Base-by-base conservation (phyloP, 2,888 invertebrate genomes). In the Orgyia antiqua region DNA sequence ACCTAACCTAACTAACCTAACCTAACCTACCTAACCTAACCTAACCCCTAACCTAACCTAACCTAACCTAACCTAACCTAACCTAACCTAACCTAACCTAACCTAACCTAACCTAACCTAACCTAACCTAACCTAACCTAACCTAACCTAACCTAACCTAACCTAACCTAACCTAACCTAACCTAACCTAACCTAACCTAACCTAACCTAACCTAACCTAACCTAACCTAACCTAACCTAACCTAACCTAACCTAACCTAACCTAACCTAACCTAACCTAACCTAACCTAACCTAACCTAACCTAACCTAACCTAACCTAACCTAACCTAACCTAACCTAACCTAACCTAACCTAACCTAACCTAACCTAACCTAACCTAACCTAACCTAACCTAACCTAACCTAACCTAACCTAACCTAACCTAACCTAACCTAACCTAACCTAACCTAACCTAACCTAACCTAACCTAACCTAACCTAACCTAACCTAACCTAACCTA, bases 21-120 rank as follows among this genome's bases (percentile, higher is more conserved):
- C 45, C 44, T 41, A 44, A 41, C 44, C 44, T 39, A 42, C 42
- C 42, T 42, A 37, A 39, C 34, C 36, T 34, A 33, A 42, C 36
- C 41, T 36, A 37, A 41, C 36, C n/a, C 41, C 38, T 35, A 38
- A 42, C 42, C 35, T 34, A 38, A 35, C 34, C 26, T 29, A 35
- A 34, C 33, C 31, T 31, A 31, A 31, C 31, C 31, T 31, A 31
- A 31, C 31, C 31, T 42, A 42, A 39, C 39, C 36, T 36, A 39
- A 44, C 44, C 42, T 42, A 39, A 42, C 34, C 37, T 37, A 39
- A 39, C 39, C 39, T 39, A 43, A 37, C 39, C 39, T 36, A 42
- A 43, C 42, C 42, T 43, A 43, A 37, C 41, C 31, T 34, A 42
- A 28, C 37, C 30, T 30, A 34, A 36, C 34, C 29, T 29, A 41